A percentile compares a stretch with the other conserved stretches of the same genome.
These are phyloP conservation scores for Helicolenus hilgendorfi DNA, from an alignment of 2,797 vertebrate genomes.

Conservation along the genomic window DNA sequence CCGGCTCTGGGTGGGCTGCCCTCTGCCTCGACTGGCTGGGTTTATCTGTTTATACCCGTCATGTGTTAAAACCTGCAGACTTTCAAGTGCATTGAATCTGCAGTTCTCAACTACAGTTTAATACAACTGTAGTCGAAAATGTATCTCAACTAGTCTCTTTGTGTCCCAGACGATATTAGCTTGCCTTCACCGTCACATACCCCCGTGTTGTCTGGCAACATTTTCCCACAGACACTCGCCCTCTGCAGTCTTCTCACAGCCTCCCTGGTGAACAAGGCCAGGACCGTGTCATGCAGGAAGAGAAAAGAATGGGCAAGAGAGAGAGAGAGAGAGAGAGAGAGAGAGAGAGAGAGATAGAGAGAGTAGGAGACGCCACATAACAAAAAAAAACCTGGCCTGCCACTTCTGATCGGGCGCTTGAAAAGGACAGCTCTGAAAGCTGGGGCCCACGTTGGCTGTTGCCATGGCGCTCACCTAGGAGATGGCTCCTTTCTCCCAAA, in stretches of 20 bases:
- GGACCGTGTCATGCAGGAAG: conserved; percentile 64
- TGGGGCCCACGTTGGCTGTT: conserved; percentile 84
- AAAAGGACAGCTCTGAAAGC: conserved; percentile 83
- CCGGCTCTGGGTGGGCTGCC: no score
- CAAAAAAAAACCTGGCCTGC: conserved; percentile 82
- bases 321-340: no score
- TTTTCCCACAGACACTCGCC: conserved; percentile 82
- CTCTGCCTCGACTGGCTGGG: no score
- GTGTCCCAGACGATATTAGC: conserved; percentile 46
- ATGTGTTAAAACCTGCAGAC: neutral
- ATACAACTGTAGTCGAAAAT: neutral
- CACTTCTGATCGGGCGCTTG: conserved; percentile 83
- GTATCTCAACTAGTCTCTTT: neutral
- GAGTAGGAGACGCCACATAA: conserved; percentile 65
- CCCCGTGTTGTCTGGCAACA: conserved; percentile 82
- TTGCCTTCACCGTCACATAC: conserved; percentile 61
- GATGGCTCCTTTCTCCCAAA: conserved; percentile 86
- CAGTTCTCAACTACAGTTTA: neutral
- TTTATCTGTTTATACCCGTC: neutral
- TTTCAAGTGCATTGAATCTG: neutral
- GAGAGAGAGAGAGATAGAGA: conserved; percentile 31
- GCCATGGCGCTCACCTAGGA: conserved; percentile 89
- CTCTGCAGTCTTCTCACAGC: conserved; percentile 83
- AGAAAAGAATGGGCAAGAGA: conserved; percentile 65
- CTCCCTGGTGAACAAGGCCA: conserved; percentile 71